Conservation (phyloP, 2,113 vertebrate species). For the Aegypius monachus region DNA sequence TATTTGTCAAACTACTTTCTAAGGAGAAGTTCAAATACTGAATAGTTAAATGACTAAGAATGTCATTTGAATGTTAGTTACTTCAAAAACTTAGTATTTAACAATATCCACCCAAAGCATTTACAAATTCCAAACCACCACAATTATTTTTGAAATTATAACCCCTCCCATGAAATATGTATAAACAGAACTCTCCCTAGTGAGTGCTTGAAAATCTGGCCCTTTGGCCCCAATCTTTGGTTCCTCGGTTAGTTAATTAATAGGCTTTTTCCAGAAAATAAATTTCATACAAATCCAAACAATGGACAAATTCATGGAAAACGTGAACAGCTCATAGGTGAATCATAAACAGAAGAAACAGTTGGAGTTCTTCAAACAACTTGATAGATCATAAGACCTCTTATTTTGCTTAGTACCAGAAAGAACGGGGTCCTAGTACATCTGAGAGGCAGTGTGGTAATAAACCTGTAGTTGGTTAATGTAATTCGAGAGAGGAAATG, state of each 20-base stretch:
- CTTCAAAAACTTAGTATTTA: constrained; percentile 55
- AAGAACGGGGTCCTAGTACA: background rate
- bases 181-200: constrained; percentile 59
- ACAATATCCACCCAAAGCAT: constrained; percentile 62
- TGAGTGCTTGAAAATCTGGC: constrained; percentile 48
- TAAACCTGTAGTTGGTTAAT: background rate
- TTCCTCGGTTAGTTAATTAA: constrained; percentile 49
- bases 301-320: constrained; percentile 59
- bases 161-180: constrained; percentile 64
- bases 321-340: background rate
- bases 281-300: constrained; percentile 36
- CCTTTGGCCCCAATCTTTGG: constrained; percentile 38
- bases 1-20: constrained; percentile 57
- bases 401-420: background rate
- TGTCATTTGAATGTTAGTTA: constrained; percentile 43
- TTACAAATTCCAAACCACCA: constrained; percentile 59
- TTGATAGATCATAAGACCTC: background rate
- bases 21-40: constrained; percentile 56
- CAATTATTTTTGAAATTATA: constrained; percentile 69
- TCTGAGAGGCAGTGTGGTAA: background rate
- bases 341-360: background rate
- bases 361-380: background rate
- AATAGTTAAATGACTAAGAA: constrained; percentile 58
- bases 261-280: constrained; percentile 52
- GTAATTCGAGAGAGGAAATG: background rate